Evolutionary conservation across 2,888 invertebrate species (phyloP).

Genomic region (Phragmatobia fuliginosa): DNA sequence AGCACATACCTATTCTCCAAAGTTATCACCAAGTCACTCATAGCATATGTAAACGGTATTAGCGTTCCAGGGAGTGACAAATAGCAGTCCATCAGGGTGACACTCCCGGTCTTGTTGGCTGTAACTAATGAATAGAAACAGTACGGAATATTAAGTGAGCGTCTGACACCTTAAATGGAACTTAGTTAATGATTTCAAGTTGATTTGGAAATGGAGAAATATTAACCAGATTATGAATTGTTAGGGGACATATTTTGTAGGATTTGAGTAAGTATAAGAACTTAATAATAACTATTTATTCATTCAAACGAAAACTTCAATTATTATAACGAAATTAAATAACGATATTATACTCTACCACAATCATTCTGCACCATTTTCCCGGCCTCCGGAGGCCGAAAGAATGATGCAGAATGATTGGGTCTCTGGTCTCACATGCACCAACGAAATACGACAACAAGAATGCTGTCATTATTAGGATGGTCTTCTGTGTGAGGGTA

Average conservation of each 20-base stretch:
- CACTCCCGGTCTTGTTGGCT: conserved; percentile 15
- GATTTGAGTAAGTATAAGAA: neutral
- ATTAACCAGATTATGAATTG: neutral
- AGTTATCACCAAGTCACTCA: neutral
- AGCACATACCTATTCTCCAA: neutral
- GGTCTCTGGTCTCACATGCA: too few relatives aligned
- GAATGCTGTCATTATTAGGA: too few relatives aligned
- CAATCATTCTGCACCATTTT: too few relatives aligned
- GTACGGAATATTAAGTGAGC: conserved; percentile 22
- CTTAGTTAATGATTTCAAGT: conserved; percentile 16
- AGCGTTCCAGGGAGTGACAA: conserved; percentile 17
- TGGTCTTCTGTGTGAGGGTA: too few relatives aligned
- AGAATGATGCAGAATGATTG: too few relatives aligned
- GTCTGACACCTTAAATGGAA: conserved; percentile 19
- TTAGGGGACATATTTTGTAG: neutral
- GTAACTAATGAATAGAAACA: conserved; percentile 25
- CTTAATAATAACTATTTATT: too few relatives aligned
- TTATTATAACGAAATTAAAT: too few relatives aligned
- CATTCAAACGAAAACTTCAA: too few relatives aligned
- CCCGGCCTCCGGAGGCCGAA: too few relatives aligned
- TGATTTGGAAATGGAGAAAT: conserved; percentile 9
- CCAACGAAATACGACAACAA: too few relatives aligned
- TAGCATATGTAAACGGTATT: conserved; percentile 14
- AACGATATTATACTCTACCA: too few relatives aligned
- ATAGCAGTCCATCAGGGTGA: conserved; percentile 15